Percentiles rank a stretch among this genome's conserved stretches.
Evolutionary conservation across 2,113 vertebrate genomes (phyloP).

Genomic region (Aegithalos caudatus): DNA sequence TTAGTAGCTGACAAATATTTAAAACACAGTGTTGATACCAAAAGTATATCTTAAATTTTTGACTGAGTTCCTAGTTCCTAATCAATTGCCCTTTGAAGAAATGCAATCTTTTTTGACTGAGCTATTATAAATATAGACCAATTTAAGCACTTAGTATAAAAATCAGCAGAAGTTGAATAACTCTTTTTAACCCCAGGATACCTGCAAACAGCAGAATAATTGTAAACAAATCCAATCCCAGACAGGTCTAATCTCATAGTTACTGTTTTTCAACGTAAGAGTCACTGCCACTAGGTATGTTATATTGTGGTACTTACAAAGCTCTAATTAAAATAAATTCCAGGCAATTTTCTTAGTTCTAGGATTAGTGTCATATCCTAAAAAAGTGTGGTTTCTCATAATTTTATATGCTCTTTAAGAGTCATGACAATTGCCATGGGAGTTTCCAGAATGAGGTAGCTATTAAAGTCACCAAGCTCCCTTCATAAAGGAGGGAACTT

Average conservation of each 20-base stretch:
- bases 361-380: background rate
- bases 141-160: background rate
- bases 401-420: background rate
- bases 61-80: background rate
- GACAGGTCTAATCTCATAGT: background rate
- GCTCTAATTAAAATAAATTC: background rate
- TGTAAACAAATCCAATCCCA: background rate
- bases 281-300: background rate
- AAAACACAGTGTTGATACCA: background rate
- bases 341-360: background rate
- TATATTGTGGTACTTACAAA: background rate
- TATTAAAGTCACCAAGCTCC: background rate
- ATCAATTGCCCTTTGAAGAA: background rate
- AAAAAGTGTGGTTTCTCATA: background rate
- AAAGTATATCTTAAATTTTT: background rate
- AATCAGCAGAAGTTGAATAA: background rate
- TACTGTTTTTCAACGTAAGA: background rate
- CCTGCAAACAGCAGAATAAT: background rate
- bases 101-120: background rate
- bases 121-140: background rate
- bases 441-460: background rate
- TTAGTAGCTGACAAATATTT: background rate
- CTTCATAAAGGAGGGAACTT: background rate
- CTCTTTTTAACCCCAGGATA: background rate
- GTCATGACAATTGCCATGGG: background rate